phyloP scores from a whole-genome alignment of 2,113 vertebrate genomes.

The Hiodon tergisus region DNA sequence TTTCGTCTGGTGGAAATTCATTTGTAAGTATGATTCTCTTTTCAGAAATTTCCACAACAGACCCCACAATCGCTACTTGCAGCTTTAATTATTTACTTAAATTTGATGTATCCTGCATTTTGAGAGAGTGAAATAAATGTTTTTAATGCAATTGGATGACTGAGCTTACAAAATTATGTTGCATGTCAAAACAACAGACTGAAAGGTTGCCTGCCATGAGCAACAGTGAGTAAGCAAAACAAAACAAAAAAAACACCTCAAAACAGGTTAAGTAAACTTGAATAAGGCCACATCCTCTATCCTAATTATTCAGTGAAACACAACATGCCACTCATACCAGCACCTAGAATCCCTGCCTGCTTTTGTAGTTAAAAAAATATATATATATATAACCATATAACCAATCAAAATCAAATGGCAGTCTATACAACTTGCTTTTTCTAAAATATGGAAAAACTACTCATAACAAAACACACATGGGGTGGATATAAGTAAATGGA shows the following conservation, averaged over 20 bases:
- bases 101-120: no score
- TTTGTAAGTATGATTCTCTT: no score
- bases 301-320: not conserved
- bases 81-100: no score
- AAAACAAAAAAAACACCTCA: not conserved
- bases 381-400: not conserved
- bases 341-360: not conserved
- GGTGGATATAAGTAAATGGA: no score
- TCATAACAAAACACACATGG: not conserved
- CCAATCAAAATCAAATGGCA: not conserved
- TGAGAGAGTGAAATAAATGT: no score
- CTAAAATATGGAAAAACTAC: no score
- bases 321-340: not conserved
- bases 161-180: not conserved
- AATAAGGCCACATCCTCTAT: not conserved
- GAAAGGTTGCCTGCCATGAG: not conserved
- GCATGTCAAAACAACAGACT: not conserved
- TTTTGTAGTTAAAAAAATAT: not conserved
- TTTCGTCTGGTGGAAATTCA: no score
- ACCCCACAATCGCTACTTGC: no score
- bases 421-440: not conserved
- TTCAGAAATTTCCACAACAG: no score
- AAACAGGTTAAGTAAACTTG: not conserved
- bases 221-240: not conserved
- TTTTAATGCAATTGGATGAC: no score